A percentile compares a stretch with the other conserved stretches of the same genome.
Conservation (phyloP, 2,113 vertebrate genomes). For the Hemiprocne comata region DNA sequence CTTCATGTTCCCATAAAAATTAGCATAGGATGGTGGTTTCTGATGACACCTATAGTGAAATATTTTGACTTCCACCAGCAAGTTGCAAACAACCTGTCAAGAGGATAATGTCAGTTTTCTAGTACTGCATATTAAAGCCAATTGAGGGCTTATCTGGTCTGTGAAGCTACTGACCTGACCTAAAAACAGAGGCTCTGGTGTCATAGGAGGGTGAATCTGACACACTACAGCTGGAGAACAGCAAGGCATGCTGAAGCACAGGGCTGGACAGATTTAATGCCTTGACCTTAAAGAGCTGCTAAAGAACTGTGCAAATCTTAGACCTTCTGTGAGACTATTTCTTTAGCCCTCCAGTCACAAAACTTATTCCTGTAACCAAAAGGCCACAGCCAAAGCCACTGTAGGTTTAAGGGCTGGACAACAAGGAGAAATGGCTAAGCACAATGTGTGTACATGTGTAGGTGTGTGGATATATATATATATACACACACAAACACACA, state of each 20-base stretch:
- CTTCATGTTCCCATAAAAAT: slow-evolving; percentile 85
- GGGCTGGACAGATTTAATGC: neutral
- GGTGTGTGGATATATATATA: rapidly evolving
- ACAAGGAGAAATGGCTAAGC: neutral
- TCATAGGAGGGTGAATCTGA: neutral
- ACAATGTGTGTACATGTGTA: neutral
- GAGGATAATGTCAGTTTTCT: slow-evolving; percentile 80
- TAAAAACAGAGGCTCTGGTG: neutral
- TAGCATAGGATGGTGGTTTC: slow-evolving; percentile 86
- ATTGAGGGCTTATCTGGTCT: slow-evolving; percentile 55
- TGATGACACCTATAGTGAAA: slow-evolving; percentile 84
- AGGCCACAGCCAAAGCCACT: neutral
- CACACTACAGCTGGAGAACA: neutral
- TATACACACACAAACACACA: neutral
- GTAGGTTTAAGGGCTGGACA: neutral
- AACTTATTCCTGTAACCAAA: neutral
- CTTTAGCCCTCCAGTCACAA: neutral
- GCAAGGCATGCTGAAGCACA: neutral
- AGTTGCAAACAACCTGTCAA: slow-evolving; percentile 85
- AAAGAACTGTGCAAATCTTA: neutral
- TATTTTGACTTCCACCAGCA: slow-evolving; percentile 84
- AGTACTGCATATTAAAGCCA: slow-evolving; percentile 77
- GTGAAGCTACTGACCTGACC: slow-evolving; percentile 48
- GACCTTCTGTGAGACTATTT: neutral
- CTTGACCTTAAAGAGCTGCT: slow-evolving; percentile 1